Percentiles rank a stretch among this genome's conserved stretches.
Evolutionary conservation across 2,888 invertebrate genomes (phyloP).

Genomic region (Sesia apiformis): DNA sequence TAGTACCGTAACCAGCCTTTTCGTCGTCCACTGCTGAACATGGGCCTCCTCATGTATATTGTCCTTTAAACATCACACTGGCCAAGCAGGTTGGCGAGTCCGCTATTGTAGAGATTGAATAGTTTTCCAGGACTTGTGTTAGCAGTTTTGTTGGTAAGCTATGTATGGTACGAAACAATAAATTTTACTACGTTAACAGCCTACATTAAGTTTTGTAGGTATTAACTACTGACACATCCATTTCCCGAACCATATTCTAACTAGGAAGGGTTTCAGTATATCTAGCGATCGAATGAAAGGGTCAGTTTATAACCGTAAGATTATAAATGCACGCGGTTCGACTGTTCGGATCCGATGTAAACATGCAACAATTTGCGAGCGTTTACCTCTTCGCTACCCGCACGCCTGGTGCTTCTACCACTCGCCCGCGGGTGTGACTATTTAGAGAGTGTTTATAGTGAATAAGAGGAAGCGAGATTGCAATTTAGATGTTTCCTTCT

Average conservation of each 20-base stretch:
- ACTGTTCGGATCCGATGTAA: constrained; percentile 14
- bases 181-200: no score
- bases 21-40: no score
- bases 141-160: no score
- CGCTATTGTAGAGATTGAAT: no score
- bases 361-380: constrained; percentile 18
- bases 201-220: no score
- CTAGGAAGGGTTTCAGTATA: background rate
- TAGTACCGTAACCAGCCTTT: no score
- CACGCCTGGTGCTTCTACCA: constrained; percentile 1
- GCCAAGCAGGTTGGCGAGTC: no score
- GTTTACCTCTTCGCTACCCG: constrained; percentile 14
- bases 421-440: constrained; percentile 5
- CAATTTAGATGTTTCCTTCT: no score
- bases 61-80: no score
- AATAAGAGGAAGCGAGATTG: background rate
- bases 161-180: no score
- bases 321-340: constrained; percentile 4
- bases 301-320: background rate
- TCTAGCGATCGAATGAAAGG: background rate
- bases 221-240: background rate
- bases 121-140: no score
- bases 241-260: background rate
- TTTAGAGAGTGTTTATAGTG: background rate
- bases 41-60: no score